These are phyloP conservation scores for Mus minutoides DNA, from an alignment of 2,797 vertebrate species.

Conservation along the genomic window DNA sequence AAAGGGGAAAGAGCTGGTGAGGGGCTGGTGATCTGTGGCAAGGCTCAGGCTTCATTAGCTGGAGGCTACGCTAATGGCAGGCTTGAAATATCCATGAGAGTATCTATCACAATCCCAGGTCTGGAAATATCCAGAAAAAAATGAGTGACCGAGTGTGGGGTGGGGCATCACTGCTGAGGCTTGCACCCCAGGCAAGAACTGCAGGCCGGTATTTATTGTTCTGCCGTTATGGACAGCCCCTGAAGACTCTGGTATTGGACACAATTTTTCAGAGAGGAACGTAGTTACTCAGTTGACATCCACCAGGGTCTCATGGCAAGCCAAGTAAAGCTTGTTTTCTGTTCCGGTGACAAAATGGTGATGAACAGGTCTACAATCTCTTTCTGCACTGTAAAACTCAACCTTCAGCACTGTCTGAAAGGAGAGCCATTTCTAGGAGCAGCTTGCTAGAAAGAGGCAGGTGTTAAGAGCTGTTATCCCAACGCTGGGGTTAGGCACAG, in stretches of 20 bases:
- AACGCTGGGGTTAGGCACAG: not conserved
- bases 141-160: not conserved
- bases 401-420: not conserved
- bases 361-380: constrained; percentile 40
- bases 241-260: not conserved
- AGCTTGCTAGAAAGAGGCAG: not conserved
- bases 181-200: not conserved
- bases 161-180: rapidly evolving
- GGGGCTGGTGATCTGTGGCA: not conserved
- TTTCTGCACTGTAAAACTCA: not conserved
- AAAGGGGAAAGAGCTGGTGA: not conserved
- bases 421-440: not conserved
- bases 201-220: not conserved
- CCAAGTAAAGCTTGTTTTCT: constrained; percentile 49
- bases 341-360: constrained; percentile 40
- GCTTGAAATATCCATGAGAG: not conserved
- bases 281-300: constrained; percentile 61
- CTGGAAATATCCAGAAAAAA: not conserved
- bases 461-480: not conserved
- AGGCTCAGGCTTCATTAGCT: not conserved
- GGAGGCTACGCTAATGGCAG: not conserved
- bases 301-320: constrained; percentile 20
- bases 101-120: not conserved
- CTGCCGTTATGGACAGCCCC: not conserved
- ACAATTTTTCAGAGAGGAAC: constrained; percentile 38